Conservation (phyloP, 2,888 invertebrate species). For the Cetonia aurata region DNA sequence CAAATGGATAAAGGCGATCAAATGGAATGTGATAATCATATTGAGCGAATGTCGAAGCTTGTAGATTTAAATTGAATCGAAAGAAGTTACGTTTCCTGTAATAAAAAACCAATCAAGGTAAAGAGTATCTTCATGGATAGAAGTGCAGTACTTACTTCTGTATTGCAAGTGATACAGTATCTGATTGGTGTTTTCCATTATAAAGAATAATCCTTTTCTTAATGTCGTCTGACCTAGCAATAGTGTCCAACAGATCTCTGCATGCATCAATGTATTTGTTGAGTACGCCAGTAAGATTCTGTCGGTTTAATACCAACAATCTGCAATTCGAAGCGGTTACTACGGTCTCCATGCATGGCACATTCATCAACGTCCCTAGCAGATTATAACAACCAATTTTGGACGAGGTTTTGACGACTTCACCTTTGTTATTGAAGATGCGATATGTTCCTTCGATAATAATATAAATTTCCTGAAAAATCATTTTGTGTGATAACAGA, state of each 20-base stretch:
- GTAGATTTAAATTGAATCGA: slow-evolving; percentile 27
- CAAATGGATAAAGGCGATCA: slow-evolving; percentile 46
- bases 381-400: slow-evolving; percentile 34
- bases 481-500: neutral
- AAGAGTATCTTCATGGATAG: neutral
- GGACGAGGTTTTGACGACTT: neutral
- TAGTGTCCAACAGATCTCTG: neutral
- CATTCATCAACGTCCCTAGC: slow-evolving; percentile 25
- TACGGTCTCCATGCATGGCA: slow-evolving; percentile 31
- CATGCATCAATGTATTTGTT: slow-evolving; percentile 14
- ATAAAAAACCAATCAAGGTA: neutral
- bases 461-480: slow-evolving; percentile 29
- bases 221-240: slow-evolving; percentile 4
- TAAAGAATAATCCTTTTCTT: neutral
- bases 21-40: slow-evolving; percentile 52
- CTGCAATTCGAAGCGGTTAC: slow-evolving; percentile 25
- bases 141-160: slow-evolving; percentile 21
- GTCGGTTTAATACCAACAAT: neutral
- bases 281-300: neutral
- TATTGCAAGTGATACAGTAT: neutral
- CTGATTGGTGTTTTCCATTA: neutral
- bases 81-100: slow-evolving; percentile 27
- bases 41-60: slow-evolving; percentile 45
- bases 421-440: slow-evolving; percentile 24
- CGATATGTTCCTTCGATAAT: slow-evolving; percentile 27